These are phyloP conservation scores for Coccyzus lansbergi DNA, from an alignment of 2,797 vertebrate species.

Conservation along the genomic window DNA sequence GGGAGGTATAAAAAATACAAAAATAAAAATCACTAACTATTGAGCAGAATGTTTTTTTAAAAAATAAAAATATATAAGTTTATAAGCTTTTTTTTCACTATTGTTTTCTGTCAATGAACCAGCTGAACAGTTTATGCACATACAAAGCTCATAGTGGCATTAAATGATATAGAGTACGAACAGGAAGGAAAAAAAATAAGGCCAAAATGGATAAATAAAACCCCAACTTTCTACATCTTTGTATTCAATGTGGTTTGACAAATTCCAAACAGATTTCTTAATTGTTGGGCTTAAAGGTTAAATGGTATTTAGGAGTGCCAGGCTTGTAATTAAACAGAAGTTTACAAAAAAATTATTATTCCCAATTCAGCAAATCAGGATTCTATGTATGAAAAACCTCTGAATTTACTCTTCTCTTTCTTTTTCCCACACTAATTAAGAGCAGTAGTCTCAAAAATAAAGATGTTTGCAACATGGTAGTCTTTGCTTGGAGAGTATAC, in stretches of 20 bases:
- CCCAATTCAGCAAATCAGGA: background rate
- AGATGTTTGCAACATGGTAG: background rate
- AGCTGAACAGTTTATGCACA: background rate
- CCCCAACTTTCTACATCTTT: background rate
- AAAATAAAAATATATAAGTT: background rate
- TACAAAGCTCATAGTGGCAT: background rate
- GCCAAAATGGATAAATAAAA: background rate
- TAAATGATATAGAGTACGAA: background rate
- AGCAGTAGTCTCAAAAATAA: background rate
- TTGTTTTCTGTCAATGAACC: background rate
- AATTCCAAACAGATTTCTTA: background rate
- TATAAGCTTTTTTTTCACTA: background rate
- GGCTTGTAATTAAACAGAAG: background rate
- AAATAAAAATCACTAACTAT: background rate
- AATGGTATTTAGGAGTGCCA: background rate
- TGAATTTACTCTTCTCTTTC: background rate
- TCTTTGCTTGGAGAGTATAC: background rate
- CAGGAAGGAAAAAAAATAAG: background rate
- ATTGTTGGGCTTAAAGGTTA: background rate
- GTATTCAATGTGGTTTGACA: background rate
- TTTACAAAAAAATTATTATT: background rate
- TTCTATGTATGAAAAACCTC: background rate
- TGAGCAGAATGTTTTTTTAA: background rate
- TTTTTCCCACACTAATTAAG: background rate
- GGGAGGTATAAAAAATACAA: background rate